Evolutionary conservation across 2,113 vertebrate genomes (phyloP).

Genomic region (Tyrannus savana): DNA sequence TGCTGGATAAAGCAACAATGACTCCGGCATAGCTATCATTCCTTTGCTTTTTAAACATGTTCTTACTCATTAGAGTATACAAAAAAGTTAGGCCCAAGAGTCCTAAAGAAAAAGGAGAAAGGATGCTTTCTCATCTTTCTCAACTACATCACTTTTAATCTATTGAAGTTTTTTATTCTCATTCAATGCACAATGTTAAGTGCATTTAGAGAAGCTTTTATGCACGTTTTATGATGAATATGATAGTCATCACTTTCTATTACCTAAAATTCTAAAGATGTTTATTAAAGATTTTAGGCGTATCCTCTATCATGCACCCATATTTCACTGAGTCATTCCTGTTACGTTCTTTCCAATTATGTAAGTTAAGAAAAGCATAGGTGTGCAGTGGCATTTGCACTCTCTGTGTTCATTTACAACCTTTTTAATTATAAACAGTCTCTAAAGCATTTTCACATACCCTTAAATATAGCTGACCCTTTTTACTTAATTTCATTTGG

Average conservation of each 20-base stretch:
- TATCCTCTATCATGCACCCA: not conserved
- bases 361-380: not conserved
- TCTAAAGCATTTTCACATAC: conserved; percentile 70
- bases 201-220: not conserved
- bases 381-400: conserved; percentile 19
- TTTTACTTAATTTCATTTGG: conserved; percentile 82
- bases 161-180: not conserved
- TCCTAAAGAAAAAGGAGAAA: not conserved
- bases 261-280: not conserved
- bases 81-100: not conserved
- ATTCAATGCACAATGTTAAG: not conserved
- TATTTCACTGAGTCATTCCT: not conserved
- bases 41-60: not conserved
- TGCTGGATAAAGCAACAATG: not conserved
- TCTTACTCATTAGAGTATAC: not conserved
- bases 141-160: not conserved
- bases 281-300: not conserved
- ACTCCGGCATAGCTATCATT: not conserved
- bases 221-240: not conserved
- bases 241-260: not conserved
- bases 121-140: not conserved
- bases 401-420: conserved; percentile 61
- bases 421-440: conserved; percentile 71
- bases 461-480: conserved; percentile 77
- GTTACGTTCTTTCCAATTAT: not conserved